These are phyloP conservation scores for Troilus luridus DNA, from an alignment of 2,888 invertebrate genomes.

Conservation along the genomic window DNA sequence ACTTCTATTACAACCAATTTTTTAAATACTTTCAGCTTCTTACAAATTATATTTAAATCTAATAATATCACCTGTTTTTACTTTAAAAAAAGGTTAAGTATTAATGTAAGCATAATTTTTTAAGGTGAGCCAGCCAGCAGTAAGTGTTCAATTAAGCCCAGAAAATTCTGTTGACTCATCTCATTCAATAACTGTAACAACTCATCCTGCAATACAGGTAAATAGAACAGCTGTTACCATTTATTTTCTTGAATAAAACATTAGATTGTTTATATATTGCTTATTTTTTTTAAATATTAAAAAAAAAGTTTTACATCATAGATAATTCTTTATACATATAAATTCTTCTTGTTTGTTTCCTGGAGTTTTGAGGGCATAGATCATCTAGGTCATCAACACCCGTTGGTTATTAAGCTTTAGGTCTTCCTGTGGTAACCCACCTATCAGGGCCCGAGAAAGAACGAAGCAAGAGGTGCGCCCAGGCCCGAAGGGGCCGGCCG, in stretches of 20 bases:
- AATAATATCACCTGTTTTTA: not conserved
- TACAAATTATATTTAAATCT: not conserved
- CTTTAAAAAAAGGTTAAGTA: not conserved
- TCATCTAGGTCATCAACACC: no score
- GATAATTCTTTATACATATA: no score
- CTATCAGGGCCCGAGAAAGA: no score
- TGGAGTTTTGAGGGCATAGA: no score
- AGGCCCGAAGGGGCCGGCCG: no score
- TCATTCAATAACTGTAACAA: slow-evolving; percentile 61
- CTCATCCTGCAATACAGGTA: slow-evolving; percentile 60
- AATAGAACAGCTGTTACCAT: not conserved
- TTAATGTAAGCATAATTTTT: slow-evolving; percentile 50
- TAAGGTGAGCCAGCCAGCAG: slow-evolving; percentile 61
- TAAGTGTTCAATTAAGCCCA: slow-evolving; percentile 62
- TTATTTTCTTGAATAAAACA: not conserved
- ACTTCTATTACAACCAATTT: not conserved
- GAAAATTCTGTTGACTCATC: slow-evolving; percentile 63
- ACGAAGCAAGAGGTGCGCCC: no score
- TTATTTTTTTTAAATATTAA: no score
- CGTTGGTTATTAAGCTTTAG: no score
- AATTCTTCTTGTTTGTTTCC: no score
- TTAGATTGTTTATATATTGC: not conserved
- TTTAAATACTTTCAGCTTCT: not conserved
- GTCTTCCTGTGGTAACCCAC: no score
- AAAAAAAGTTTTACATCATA: no score